These are phyloP conservation scores for Drosophila albomicans DNA, from an alignment of 1,140 invertebrate species.

Conservation along the genomic window DNA sequence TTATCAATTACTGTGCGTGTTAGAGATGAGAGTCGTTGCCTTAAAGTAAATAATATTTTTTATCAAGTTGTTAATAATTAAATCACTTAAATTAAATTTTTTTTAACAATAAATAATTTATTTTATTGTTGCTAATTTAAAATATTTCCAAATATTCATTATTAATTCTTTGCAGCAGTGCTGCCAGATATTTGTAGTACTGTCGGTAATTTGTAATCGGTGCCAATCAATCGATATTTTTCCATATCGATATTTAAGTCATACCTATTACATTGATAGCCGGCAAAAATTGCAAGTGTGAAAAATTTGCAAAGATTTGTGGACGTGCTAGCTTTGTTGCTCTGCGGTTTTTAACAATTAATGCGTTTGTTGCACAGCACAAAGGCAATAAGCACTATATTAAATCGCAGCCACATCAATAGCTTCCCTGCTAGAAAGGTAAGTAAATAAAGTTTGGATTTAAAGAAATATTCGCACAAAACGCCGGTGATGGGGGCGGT, in stretches of 20 bases:
- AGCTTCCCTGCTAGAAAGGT: conserved; percentile 49
- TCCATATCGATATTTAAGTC: conserved; percentile 13
- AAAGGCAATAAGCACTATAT: conserved; percentile 32
- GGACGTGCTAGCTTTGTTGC: background rate
- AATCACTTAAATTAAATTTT: no score
- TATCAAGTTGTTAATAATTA: no score
- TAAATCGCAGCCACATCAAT: conserved; percentile 44
- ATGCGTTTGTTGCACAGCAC: conserved; percentile 58
- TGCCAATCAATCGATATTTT: background rate
- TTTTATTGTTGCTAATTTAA: no score
- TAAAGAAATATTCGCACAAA: background rate
- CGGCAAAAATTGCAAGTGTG: conserved; percentile 61
- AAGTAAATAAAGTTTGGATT: conserved; percentile 23
- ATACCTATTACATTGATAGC: conserved; percentile 27
- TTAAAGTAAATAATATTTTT: no score
- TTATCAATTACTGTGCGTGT: no score
- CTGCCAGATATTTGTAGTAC: background rate
- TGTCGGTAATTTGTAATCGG: background rate
- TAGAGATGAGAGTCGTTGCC: no score
- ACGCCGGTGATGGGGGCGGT: conserved; percentile 3
- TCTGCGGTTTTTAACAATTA: conserved; percentile 1
- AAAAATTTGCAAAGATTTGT: conserved; percentile 13
- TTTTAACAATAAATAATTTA: no score
- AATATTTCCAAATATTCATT: background rate
- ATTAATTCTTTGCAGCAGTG: background rate